Conservation (phyloP, 2,888 invertebrate species). For the Drosophila aldrichi region DNA sequence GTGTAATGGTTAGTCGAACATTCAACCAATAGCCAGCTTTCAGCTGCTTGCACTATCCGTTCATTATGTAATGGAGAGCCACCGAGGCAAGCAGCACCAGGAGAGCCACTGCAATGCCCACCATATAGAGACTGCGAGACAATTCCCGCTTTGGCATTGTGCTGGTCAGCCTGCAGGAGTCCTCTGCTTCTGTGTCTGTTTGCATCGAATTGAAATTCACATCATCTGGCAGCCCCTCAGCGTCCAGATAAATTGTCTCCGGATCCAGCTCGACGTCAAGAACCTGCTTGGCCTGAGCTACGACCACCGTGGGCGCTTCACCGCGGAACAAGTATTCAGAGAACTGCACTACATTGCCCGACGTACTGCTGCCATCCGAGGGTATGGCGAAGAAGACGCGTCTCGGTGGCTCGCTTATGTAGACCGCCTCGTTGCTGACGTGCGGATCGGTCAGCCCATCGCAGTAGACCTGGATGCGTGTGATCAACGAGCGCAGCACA, state of each 20-base stretch:
- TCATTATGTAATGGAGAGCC: constrained; percentile 86
- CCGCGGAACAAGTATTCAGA: constrained; percentile 97
- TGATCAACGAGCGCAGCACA: constrained; percentile 92
- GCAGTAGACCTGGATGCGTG: constrained; percentile 96
- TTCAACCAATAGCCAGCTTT: constrained; percentile 18
- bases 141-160: constrained; percentile 87
- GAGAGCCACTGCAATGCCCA: constrained; percentile 88
- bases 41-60: constrained; percentile 43
- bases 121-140: constrained; percentile 86
- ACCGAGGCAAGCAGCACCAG: constrained; percentile 87
- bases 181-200: constrained; percentile 30
- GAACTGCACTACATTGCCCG: constrained; percentile 87
- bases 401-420: constrained; percentile 95
- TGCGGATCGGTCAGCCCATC: constrained; percentile 91
- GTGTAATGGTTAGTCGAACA: constrained; percentile 24
- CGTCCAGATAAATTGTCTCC: constrained; percentile 89
- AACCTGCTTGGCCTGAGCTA: constrained; percentile 92
- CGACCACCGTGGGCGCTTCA: constrained; percentile 93
- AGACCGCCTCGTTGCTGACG: constrained; percentile 81
- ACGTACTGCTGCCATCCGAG: constrained; percentile 73
- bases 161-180: constrained; percentile 85
- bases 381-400: constrained; percentile 92
- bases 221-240: constrained; percentile 94
- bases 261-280: constrained; percentile 91
- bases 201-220: constrained; percentile 52